Evolutionary conservation across 1,140 invertebrate genomes (phyloP), one percentile per base, ranked within the genome.

Genomic region (Lepeophtheirus salmonis): DNA sequence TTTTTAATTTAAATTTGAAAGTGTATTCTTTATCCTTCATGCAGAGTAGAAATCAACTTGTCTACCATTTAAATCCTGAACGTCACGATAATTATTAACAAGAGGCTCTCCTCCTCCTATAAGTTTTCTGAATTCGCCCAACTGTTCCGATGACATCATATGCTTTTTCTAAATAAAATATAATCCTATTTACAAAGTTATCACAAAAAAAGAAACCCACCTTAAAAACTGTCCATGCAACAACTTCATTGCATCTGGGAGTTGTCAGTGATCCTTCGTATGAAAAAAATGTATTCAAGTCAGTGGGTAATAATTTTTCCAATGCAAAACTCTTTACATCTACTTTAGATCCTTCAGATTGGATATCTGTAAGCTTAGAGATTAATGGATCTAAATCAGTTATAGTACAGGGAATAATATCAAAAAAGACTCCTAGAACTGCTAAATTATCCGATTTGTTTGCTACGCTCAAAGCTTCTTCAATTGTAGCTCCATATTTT

Each of bases 251-350:
- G 64, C 78, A 80, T 1, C 70, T 70, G 0, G 78, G 77, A 1
- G 78, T 83, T 66, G 74, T 72, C 52, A 77, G 66, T 60, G 72
- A 78, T 0, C 85, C 84, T 67, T 76, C 73, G 65, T 88, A 88
- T 1, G 81, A 68, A 66, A 82, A 85, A 65, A 80, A 83, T 66
- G 78, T 77, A 57, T 73, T 66, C 3, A 65, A 67, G 60, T 79
- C 77, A 63, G 76, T 70, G 10, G 72, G 73, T 3, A 81, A 49
- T 1, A 81, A 67, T 10, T 68, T 69, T 0, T 69, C 72, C 64
- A 81, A 66, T 0, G 73, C 68, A 10, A 71, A 68, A 0, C 74
- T 67, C 0, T 66, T 10, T 10, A 41, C n/a, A n/a, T n/a, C n/a
- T 41, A n/a, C 30, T n/a, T 41, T 41, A 10, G 30, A 41, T 41